Evolutionary conservation across 2,888 invertebrate genomes (phyloP).

Genomic region (Lissonota sp.): DNA sequence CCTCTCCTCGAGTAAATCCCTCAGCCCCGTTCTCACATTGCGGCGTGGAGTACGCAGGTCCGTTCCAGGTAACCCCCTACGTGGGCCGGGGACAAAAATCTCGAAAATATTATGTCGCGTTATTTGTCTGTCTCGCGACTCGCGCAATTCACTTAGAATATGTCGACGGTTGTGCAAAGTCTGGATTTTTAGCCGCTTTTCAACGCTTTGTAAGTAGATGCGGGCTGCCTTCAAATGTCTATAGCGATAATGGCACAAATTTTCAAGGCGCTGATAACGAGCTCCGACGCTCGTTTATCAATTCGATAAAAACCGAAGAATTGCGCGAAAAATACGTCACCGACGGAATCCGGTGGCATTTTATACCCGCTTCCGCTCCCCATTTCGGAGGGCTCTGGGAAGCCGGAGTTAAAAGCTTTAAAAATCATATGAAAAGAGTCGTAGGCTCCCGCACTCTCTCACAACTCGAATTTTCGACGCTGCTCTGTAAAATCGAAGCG

Average conservation of each 20-base stretch:
- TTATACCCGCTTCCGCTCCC: constrained; percentile 69
- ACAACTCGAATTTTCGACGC: constrained; percentile 66
- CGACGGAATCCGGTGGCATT: constrained; percentile 59
- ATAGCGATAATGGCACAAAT: constrained; percentile 21
- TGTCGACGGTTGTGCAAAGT: constrained; percentile 15
- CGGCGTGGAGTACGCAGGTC: constrained; percentile 29
- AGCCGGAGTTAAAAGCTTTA: constrained; percentile 70
- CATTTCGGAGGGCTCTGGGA: constrained; percentile 74
- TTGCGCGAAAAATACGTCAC: neutral
- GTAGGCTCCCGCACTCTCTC: constrained; percentile 65
- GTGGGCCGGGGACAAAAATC: constrained; percentile 17
- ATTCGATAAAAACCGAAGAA: neutral
- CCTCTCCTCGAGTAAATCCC: neutral
- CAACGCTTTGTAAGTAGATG: constrained; percentile 9
- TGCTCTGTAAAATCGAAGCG: constrained; percentile 63
- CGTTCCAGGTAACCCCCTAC: constrained; percentile 2
- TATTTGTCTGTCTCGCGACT: constrained; percentile 5
- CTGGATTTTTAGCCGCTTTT: constrained; percentile 13
- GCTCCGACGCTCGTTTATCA: neutral
- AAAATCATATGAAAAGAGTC: constrained; percentile 69
- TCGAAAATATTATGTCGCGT: constrained; percentile 9
- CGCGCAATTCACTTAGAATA: constrained; percentile 23
- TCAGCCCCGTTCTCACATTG: neutral
- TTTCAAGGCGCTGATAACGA: constrained; percentile 22
- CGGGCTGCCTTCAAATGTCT: constrained; percentile 9